Evolutionary conservation across 2,797 vertebrate genomes (phyloP).

Genomic region (Eremophila alpestris): DNA sequence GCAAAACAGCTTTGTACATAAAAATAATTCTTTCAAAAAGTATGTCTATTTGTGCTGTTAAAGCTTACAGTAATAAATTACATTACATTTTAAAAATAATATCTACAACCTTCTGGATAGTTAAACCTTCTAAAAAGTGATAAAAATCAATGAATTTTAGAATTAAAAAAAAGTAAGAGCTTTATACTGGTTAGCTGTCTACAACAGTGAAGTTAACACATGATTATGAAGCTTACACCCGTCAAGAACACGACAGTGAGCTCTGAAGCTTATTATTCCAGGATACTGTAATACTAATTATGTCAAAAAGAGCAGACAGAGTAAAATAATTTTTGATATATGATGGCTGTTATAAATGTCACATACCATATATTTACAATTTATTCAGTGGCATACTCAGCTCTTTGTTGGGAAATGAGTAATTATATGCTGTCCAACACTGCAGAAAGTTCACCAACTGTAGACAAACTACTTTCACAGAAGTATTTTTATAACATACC

Average conservation of each 20-base stretch:
- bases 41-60: background rate
- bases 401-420: conserved; percentile 43
- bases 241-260: conserved; percentile 68
- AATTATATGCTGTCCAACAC: conserved; percentile 40
- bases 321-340: conserved; percentile 70
- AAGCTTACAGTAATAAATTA: conserved; percentile 55
- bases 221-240: conserved; percentile 74
- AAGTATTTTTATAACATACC: background rate
- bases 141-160: conserved; percentile 74
- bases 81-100: conserved; percentile 55
- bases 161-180: conserved; percentile 63
- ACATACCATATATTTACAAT: conserved; percentile 49
- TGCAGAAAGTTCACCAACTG: conserved; percentile 34
- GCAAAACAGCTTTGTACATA: background rate
- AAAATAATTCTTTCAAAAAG: conserved; percentile 25
- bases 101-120: conserved; percentile 45
- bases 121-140: conserved; percentile 69
- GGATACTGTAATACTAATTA: conserved; percentile 73
- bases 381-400: conserved; percentile 35
- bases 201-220: conserved; percentile 70
- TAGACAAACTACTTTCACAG: conserved; percentile 6
- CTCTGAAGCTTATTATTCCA: conserved; percentile 72
- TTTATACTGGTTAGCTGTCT: conserved; percentile 74
- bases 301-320: conserved; percentile 69
- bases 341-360: conserved; percentile 61